phyloP scores from a whole-genome alignment of 2,113 vertebrate genomes.

The Mesitornis unicolor region DNA sequence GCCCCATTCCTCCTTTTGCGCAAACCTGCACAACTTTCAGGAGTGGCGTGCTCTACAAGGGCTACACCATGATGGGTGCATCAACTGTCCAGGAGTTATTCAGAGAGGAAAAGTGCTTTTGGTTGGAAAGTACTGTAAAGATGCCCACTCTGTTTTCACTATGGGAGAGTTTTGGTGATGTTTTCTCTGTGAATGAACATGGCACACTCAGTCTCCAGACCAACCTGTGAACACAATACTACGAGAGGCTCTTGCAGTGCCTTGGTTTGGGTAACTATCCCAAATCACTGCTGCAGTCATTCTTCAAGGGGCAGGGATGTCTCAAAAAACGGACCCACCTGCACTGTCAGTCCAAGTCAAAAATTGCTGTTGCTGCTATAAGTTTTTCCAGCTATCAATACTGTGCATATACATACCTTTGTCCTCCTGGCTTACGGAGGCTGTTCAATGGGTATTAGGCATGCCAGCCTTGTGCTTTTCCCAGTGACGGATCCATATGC shows the following conservation, averaged over 20 bases:
- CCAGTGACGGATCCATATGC: fast-evolving
- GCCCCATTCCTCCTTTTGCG: neutral
- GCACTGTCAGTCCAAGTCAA: neutral
- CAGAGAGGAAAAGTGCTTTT: neutral
- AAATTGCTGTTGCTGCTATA: neutral
- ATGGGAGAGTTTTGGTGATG: neutral
- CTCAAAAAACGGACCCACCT: neutral
- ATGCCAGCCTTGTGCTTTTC: neutral
- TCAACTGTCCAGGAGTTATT: neutral
- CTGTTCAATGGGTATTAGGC: neutral
- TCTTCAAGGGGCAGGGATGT: neutral
- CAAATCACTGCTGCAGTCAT: neutral
- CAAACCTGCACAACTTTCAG: neutral
- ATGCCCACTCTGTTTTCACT: neutral
- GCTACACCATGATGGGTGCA: neutral
- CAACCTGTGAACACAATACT: neutral
- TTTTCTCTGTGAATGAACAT: neutral
- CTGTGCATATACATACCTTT: neutral
- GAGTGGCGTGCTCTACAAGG: neutral
- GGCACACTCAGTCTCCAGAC: neutral
- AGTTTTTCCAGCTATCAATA: neutral
- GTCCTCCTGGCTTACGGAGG: neutral
- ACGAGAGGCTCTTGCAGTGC: neutral
- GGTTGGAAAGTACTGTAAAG: neutral
- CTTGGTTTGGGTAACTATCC: neutral